Evolutionary conservation across 30 jellyfish, hydroid and myxozoan species (phyloP), one percentile per base, ranked within the genome.

Genomic region (Aurelia aurita): DNA sequence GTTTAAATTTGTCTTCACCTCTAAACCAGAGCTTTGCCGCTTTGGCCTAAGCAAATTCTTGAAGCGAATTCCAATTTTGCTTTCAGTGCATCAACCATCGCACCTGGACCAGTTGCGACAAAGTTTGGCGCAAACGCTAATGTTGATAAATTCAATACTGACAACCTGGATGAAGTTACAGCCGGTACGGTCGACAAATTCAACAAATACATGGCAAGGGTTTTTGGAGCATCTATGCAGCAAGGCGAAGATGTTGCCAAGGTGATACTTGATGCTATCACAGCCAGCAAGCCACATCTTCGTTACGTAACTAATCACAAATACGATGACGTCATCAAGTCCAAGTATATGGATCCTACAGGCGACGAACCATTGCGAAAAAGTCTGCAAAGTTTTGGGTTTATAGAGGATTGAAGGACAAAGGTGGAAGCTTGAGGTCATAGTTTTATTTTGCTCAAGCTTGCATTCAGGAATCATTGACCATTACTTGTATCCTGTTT

Each of bases 51-150:
- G n/a, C n/a, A n/a, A n/a, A n/a, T n/a, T n/a, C n/a, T n/a, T n/a
- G n/a, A n/a, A n/a, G n/a, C n/a, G n/a, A n/a, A 8, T 8, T 39
- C 9, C 51, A 7, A 1, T 39, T 53, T 27, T 57, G 26, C 6
- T 34, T n/a, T 0, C 77, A 77, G 88, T 66, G 77, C 58, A 15
- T 55, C 88, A 5, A 77, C 62, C 65, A 79, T 79, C 6, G 89
- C 45, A 47, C 89, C 89, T 1, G 89, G 89, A 19, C 89, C 89
- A 61, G 89, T 79, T 16, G 22, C 23, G 22, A 32, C 89, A 26
- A 79, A 79, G 35, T 79, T 79, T 34, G 72, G 23, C 1, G 89
- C 58, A 2, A 76, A 58, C 46, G 39, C 22, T 53, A n/a, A 58
- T 3, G 71, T 51, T n/a, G 32, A 27, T 5, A 34, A 11, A 18